These are phyloP conservation scores for Amazona finschi DNA, from an alignment of 2,797 vertebrate species.

Conservation along the genomic window DNA sequence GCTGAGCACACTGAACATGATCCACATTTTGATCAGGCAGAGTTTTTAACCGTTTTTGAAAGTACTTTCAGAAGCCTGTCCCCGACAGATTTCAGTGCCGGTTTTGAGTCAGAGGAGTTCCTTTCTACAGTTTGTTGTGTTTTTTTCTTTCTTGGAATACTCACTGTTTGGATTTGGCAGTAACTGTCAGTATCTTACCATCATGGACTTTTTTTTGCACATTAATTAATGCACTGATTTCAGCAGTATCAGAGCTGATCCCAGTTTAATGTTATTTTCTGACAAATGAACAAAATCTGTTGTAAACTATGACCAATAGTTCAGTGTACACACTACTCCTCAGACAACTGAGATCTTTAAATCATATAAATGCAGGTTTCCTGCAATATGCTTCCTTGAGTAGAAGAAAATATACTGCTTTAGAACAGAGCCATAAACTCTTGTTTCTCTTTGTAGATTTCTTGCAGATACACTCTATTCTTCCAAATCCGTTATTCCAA, in stretches of 20 bases:
- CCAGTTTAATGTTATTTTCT: neutral
- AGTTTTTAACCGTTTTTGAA: neutral
- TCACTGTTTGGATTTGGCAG: neutral
- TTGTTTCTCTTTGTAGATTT: neutral
- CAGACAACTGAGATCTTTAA: neutral
- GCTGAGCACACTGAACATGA: neutral
- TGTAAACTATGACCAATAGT: neutral
- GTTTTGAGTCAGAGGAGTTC: neutral
- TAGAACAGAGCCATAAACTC: neutral
- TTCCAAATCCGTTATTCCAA: neutral
- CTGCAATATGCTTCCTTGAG: neutral
- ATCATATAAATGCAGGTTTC: neutral
- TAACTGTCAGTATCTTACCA: neutral
- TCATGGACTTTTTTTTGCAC: neutral
- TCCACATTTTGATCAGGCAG: conserved; percentile 13
- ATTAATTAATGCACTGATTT: neutral
- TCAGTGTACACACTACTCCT: neutral
- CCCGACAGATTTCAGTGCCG: neutral
- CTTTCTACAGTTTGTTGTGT: neutral
- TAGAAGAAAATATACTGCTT: neutral
- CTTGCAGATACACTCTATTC: neutral
- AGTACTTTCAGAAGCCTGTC: neutral
- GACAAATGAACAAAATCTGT: neutral
- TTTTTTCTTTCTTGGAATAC: neutral
- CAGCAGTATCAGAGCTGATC: neutral